Base-by-base conservation (phyloP, 2,888 invertebrate species). In the Andrena bicolor region DNA sequence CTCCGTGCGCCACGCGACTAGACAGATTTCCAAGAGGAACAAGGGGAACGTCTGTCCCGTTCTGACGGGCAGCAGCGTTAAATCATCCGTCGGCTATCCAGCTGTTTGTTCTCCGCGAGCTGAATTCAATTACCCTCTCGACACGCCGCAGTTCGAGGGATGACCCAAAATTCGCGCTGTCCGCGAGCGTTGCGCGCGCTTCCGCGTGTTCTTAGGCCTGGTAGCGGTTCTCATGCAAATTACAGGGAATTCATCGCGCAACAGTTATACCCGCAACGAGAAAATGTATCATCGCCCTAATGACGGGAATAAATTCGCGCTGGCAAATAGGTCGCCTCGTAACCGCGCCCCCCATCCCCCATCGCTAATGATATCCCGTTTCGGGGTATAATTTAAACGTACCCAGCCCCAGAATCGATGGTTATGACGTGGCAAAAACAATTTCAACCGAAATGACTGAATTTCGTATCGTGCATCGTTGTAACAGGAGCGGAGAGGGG, bases 41-140 rank as follows among this genome's bases (percentile, higher is more conserved):
- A 88, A 87, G 86, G 75, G 72, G 85, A 82, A 86, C 85, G 89
- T 87, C 84, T 80, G 89, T 86, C 87, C 80, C 83, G 86, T 78
- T 86, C 80, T 90, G 90, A 91, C 89, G 90, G 91, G 91, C 92
- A 91, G 89, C 88, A 86, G 84, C 89, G 90, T 92, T 92, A 91
- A 92, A 91, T 89, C 89, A 86, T 90, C 87, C 84, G 75, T 68
- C 77, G 78, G 69, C 81, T 87, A 85, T 84, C 81, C 85, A 83
- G 79, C 83, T 88, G 90, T 90, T 90, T 90, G 90, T 88, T 83
- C 87, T 86, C 66, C 76, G 53, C 88, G 88, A 90, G 89, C 87
- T 88, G 88, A 88, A 92, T 92, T 93, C 92, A 92, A 92, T 93
- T 93, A 91, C 89, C 88, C 90, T 81, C 87, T 65, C 83, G 88